These are phyloP conservation scores for Eulacestoma nigropectus DNA, from an alignment of 2,113 vertebrate genomes.

Conservation along the genomic window DNA sequence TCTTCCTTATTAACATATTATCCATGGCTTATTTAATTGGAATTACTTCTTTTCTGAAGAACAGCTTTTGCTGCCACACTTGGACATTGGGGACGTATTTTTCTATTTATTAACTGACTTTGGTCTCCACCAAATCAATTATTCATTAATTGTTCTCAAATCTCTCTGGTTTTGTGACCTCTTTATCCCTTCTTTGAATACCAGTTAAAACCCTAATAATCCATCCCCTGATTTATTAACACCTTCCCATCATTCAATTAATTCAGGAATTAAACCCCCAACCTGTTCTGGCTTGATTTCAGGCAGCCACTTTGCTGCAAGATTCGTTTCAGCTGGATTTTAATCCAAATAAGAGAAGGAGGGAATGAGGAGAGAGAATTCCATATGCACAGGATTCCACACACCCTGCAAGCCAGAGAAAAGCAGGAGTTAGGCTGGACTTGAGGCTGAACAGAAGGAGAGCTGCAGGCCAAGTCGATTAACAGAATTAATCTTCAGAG, in stretches of 20 bases:
- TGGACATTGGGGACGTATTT: not conserved
- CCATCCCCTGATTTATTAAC: not conserved
- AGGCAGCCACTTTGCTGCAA: not conserved
- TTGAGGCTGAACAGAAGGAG: conserved; percentile 49
- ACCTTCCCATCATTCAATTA: not conserved
- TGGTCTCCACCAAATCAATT: not conserved
- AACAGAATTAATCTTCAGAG: conserved; percentile 56
- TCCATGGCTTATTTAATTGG: not conserved
- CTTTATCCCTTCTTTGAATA: not conserved
- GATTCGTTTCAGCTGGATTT: not conserved
- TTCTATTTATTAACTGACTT: not conserved
- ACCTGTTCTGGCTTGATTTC: not conserved
- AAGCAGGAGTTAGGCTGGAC: not conserved
- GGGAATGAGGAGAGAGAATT: not conserved
- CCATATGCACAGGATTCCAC: not conserved
- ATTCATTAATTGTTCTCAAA: not conserved
- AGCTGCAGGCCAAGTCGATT: not conserved
- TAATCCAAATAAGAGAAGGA: not conserved
- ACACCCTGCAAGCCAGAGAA: not conserved
- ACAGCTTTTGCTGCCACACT: not conserved
- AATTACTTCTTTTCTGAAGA: not conserved
- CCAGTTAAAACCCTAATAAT: not conserved
- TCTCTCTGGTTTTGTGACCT: not conserved
- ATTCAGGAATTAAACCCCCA: not conserved
- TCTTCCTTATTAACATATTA: not conserved